Percentiles rank a stretch among this genome's conserved stretches.
phyloP scores from a whole-genome alignment of 2,797 vertebrate species.

The Coendou prehensilis region DNA sequence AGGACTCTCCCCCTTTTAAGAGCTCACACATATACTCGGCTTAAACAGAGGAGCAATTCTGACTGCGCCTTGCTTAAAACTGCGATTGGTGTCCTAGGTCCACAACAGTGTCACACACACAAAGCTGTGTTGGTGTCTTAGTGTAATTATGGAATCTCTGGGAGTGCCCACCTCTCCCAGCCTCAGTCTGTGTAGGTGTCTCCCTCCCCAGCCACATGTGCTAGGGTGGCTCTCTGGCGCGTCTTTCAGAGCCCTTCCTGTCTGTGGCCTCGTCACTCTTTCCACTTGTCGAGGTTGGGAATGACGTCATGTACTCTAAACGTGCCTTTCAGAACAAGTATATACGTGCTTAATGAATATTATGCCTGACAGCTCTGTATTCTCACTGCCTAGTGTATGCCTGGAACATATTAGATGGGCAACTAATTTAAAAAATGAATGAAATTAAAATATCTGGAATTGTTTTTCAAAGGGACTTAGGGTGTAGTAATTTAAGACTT shows the following conservation, averaged over 20 bases:
- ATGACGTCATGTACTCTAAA: neutral
- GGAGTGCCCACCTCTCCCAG: no score
- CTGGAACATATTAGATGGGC: neutral
- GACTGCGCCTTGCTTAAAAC: neutral
- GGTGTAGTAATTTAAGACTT: conserved; percentile 32
- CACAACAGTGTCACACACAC: neutral
- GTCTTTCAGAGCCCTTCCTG: neutral
- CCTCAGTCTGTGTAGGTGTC: neutral
- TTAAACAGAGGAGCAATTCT: neutral
- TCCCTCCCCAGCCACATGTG: no score
- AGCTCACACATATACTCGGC: neutral
- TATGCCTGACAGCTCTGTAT: neutral
- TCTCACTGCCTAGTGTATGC: neutral
- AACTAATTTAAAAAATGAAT: conserved; percentile 6
- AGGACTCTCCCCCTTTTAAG: neutral
- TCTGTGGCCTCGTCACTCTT: neutral
- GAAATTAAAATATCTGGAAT: conserved; percentile 56
- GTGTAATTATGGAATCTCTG: neutral
- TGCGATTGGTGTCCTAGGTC: neutral
- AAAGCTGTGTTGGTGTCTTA: neutral
- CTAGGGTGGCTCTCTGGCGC: neutral
- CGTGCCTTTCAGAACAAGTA: neutral
- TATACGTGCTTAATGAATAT: conserved; percentile 19
- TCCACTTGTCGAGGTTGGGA: neutral
- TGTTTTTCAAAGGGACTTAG: conserved; percentile 31